Evolutionary conservation across 2,113 vertebrate genomes (phyloP).

Genomic region (Thalassoma bifasciatum): DNA sequence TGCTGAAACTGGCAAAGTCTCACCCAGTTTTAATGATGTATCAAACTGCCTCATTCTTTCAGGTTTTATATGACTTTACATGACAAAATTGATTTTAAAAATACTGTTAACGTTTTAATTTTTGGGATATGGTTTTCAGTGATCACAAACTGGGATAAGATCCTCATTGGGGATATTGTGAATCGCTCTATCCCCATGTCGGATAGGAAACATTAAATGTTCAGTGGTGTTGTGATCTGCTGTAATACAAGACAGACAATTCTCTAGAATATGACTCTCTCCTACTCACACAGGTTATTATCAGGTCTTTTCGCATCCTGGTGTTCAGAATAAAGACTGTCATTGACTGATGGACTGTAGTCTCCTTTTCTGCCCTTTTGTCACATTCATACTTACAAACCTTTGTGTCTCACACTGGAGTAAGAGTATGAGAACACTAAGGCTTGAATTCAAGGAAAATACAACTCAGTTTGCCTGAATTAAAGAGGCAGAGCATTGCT

Average conservation of each 20-base stretch:
- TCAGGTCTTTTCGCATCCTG: neutral
- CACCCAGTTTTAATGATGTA: no score
- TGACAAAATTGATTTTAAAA: no score
- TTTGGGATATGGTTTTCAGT: no score
- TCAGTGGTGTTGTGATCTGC: no score
- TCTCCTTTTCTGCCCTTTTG: slow-evolving; percentile 30
- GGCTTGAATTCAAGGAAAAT: slow-evolving; percentile 67
- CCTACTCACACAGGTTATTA: slow-evolving; percentile 2
- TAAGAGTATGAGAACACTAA: slow-evolving; percentile 50
- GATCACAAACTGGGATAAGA: no score
- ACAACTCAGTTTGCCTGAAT: slow-evolving; percentile 61
- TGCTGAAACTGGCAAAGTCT: no score
- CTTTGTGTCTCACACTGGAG: slow-evolving; percentile 61
- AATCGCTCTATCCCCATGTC: no score
- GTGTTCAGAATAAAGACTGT: neutral
- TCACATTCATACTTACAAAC: slow-evolving; percentile 46
- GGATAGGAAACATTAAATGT: no score
- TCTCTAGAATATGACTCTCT: neutral
- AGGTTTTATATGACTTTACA: no score
- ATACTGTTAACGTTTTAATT: no score
- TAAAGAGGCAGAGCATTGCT: slow-evolving; percentile 70
- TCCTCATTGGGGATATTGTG: no score
- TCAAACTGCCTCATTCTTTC: no score
- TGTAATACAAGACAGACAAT: neutral
- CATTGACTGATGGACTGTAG: slow-evolving; percentile 5